phyloP scores from a whole-genome alignment of 1,140 invertebrate genomes.

The Drosophila cardini region DNA sequence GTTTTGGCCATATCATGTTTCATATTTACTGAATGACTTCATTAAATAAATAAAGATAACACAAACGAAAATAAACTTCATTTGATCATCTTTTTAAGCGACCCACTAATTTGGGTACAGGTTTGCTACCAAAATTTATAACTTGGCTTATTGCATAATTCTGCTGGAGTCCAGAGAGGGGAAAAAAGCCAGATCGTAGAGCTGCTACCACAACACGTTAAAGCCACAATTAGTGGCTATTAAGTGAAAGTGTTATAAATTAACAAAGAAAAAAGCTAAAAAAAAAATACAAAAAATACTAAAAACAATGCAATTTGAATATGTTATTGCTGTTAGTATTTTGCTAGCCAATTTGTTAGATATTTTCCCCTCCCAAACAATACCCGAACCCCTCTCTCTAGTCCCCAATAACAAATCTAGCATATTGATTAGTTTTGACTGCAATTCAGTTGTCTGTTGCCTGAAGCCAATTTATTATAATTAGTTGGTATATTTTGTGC shows the following conservation, averaged over 20 bases:
- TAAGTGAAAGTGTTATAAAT: constrained; percentile 82
- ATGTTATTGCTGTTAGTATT: constrained; percentile 38
- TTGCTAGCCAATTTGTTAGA: constrained; percentile 40
- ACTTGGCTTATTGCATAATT: constrained; percentile 57
- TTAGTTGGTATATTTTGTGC: constrained; percentile 72
- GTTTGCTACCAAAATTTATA: constrained; percentile 38
- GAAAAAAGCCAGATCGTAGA: not conserved
- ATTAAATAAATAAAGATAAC: constrained; percentile 22
- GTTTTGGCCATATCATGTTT: constrained; percentile 41
- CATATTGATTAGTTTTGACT: constrained; percentile 67
- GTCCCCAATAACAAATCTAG: not conserved
- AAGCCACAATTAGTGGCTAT: constrained; percentile 68
- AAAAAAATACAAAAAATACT: constrained; percentile 26
- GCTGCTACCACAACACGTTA: constrained; percentile 40
- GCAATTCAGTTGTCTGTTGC: constrained; percentile 18
- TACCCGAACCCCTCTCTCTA: not conserved
- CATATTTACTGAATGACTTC: constrained; percentile 44
- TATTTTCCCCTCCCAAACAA: constrained; percentile 20
- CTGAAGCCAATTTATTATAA: constrained; percentile 67
- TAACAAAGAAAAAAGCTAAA: constrained; percentile 15
- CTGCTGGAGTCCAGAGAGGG: not conserved
- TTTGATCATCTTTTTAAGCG: constrained; percentile 34
- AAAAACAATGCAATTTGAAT: constrained; percentile 37
- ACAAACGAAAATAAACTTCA: constrained; percentile 6
- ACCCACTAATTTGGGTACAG: constrained; percentile 49